Base-by-base conservation (phyloP, 2,888 invertebrate species). In the Mellilla xanthometata region DNA sequence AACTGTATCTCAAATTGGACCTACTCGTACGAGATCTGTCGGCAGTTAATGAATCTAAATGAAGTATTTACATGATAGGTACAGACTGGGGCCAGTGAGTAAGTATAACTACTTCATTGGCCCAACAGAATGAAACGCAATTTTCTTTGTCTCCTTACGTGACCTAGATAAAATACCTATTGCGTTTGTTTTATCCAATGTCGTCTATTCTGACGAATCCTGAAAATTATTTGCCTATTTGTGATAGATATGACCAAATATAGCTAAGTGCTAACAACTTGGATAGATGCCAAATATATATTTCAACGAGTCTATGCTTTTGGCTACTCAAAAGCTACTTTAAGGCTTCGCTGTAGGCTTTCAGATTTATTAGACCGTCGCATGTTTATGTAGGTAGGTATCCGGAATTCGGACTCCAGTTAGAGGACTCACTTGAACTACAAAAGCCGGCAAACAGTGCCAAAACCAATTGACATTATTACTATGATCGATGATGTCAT, bases 161-260 rank as follows among this genome's bases (percentile, higher is more conserved):
- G 76, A 73, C 78, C 80, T 60, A 70, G 65, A 68, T 78, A 54
- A 33, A 65, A 50, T 62, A 72, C 73, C 12, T 6, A 24, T 24
- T 19, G 15, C 24, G 8, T 7, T 24, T 7, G 24, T 24, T 24
- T 24, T 24, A 24, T 24, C 24, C 7, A 24, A 5, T 2, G 8
- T 24, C 11, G 32, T 47, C 22, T 43, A 34, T 22, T 12, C 15
- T 26, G 13, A 10, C 28, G 27, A 8, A 27, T 31, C 13, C n/a
- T 23, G 23, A 7, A 12, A 39, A 41, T 49, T 38, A n/a, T 40
- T 44, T 10, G 27, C 22, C 11, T 39, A 23, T 13, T 23, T 26
- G 19, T 13, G 8, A 11, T 23, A 13, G 13, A 9, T 31, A 31
- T 12, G 28, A 31, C 24, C 30, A 40, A 45, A n/a, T n/a, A n/a